Percentiles rank a stretch among this genome's conserved stretches.
phyloP scores from a whole-genome alignment of 1,140 invertebrate species.

The Meloidogyne exigua region DNA sequence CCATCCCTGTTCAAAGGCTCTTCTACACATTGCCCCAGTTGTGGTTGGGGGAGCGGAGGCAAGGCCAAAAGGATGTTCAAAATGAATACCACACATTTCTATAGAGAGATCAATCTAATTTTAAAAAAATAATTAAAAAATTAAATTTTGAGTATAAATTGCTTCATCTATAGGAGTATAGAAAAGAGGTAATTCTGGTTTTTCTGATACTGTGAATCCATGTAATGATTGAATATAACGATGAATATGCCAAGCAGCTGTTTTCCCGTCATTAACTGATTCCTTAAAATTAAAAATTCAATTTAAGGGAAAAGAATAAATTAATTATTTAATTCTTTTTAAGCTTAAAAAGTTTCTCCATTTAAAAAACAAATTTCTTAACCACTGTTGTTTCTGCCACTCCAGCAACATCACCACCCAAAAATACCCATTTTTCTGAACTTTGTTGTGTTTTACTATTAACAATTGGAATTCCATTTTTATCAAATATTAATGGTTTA shows the following conservation, averaged over 20 bases:
- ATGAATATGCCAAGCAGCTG: conserved; percentile 89
- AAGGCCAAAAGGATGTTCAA: conserved; percentile 93
- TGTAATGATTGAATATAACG: conserved; percentile 76
- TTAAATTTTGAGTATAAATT: conserved; percentile 17
- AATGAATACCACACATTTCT: conserved; percentile 85
- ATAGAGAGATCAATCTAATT: conserved; percentile 80
- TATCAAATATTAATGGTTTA: conserved; percentile 76
- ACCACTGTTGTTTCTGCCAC: conserved; percentile 71
- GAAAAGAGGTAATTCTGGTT: conserved; percentile 81
- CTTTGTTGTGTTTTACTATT: conserved; percentile 77
- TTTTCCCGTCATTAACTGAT: conserved; percentile 96
- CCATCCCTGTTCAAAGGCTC: conserved; percentile 91
- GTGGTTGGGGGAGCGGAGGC: conserved; percentile 95
- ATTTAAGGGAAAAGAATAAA: too few relatives aligned
- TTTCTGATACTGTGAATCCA: conserved; percentile 70
- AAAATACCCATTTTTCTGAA: conserved; percentile 77
- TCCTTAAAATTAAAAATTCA: conserved; percentile 70
- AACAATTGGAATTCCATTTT: conserved; percentile 76
- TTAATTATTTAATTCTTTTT: too few relatives aligned
- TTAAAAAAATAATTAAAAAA: conserved; percentile 25
- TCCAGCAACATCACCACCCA: conserved; percentile 89
- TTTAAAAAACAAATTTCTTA: neutral
- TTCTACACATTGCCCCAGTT: conserved; percentile 82
- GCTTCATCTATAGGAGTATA: conserved; percentile 79
- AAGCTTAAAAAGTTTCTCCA: too few relatives aligned